A percentile compares a stretch with the other conserved stretches of the same genome.
These are phyloP conservation scores for Hetaerina titia DNA, from an alignment of 2,888 invertebrate genomes.

Conservation along the genomic window DNA sequence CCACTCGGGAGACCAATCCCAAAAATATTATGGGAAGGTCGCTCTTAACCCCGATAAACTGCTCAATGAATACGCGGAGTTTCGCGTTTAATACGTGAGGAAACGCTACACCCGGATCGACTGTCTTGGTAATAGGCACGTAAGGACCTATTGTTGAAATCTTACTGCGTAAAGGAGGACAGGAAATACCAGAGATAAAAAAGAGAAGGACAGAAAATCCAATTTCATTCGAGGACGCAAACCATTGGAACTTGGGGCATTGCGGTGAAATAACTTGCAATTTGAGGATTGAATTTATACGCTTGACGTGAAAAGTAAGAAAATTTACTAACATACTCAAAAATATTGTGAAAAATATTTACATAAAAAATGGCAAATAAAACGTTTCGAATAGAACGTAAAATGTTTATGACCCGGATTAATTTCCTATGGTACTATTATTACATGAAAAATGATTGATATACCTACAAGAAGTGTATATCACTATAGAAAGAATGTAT, in stretches of 20 bases:
- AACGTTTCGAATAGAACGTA: too few relatives aligned
- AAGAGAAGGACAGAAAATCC: not conserved
- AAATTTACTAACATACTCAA: not conserved
- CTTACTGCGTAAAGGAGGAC: not conserved
- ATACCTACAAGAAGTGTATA: too few relatives aligned
- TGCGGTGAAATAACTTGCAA: not conserved
- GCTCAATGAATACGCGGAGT: not conserved
- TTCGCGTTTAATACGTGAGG: constrained; percentile 1
- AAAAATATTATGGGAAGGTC: not conserved
- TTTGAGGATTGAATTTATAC: not conserved
- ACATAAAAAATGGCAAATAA: too few relatives aligned
- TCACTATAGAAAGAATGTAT: too few relatives aligned
- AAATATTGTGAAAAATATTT: not conserved
- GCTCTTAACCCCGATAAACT: not conserved
- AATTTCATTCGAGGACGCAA: not conserved
- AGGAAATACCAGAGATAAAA: not conserved
- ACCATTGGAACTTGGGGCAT: not conserved
- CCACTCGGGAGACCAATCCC: not conserved
- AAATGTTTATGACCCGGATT: too few relatives aligned
- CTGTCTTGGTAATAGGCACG: not conserved
- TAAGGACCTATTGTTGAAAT: constrained; percentile 12
- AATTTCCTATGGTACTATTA: too few relatives aligned
- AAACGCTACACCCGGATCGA: not conserved
- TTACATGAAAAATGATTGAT: too few relatives aligned
- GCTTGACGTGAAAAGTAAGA: too few relatives aligned